A percentile compares a stretch with the other conserved stretches of the same genome.
These are phyloP conservation scores for Meloidogyne exigua DNA, from an alignment of 1,140 invertebrate genomes.

Conservation along the genomic window DNA sequence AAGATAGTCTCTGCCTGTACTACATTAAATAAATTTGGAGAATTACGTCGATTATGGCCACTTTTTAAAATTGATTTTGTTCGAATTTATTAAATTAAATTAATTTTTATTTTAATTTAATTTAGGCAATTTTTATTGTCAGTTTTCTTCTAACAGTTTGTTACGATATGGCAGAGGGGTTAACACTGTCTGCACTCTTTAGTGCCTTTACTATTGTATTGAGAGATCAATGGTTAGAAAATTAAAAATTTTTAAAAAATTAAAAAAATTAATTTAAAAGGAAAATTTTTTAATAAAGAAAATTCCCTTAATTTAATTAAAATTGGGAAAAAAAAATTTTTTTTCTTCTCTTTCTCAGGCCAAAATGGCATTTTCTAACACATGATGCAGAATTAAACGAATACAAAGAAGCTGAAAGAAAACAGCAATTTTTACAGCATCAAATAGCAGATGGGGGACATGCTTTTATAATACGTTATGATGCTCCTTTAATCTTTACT, in stretches of 20 bases:
- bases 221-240: conserved; percentile 53
- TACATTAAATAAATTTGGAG: conserved; percentile 52
- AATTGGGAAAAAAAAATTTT: background rate
- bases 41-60: conserved; percentile 55
- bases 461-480: conserved; percentile 58
- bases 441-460: conserved; percentile 41
- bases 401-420: conserved; percentile 49
- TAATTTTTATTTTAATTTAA: background rate
- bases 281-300: too few relatives aligned
- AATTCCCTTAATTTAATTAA: too few relatives aligned
- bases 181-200: conserved; percentile 54
- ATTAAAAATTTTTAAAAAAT: too few relatives aligned
- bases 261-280: background rate
- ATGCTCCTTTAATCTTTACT: conserved; percentile 60
- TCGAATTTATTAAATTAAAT: conserved; percentile 8
- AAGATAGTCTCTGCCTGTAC: conserved; percentile 49
- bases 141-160: conserved; percentile 56
- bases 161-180: conserved; percentile 57
- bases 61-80: conserved; percentile 62
- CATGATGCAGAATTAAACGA: conserved; percentile 43
- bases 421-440: conserved; percentile 43
- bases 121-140: conserved; percentile 54
- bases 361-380: conserved; percentile 57
- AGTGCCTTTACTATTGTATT: conserved; percentile 59
- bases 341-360: conserved; percentile 37